These are phyloP conservation scores for Venusia cambrica DNA, from an alignment of 2,888 invertebrate genomes.

Conservation along the genomic window DNA sequence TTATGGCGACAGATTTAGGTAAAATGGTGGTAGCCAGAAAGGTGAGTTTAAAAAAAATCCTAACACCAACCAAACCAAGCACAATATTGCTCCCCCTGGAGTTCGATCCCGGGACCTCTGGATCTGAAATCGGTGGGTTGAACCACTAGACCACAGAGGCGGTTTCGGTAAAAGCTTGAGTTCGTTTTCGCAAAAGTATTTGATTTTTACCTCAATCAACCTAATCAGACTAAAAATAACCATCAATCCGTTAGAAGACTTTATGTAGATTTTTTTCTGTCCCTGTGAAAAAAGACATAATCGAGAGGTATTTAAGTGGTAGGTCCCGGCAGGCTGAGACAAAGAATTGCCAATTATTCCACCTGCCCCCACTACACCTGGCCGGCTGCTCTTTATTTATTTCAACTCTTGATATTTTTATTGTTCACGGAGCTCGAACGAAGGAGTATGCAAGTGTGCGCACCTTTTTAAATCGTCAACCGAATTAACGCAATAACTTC, in stretches of 20 bases:
- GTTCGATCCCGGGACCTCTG: too few relatives aligned
- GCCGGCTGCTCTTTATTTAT: constrained; percentile 77
- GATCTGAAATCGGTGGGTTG: too few relatives aligned
- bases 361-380: constrained; percentile 77
- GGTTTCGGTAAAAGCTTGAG: too few relatives aligned
- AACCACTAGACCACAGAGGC: too few relatives aligned
- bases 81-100: too few relatives aligned
- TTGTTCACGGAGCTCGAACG: constrained; percentile 65
- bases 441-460: constrained; percentile 45
- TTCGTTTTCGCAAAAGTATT: too few relatives aligned
- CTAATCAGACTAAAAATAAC: too few relatives aligned
- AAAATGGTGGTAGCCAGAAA: too few relatives aligned
- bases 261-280: constrained; percentile 24
- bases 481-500: constrained; percentile 36
- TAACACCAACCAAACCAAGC: too few relatives aligned
- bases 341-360: constrained; percentile 80
- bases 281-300: constrained; percentile 54
- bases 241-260: constrained; percentile 4
- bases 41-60: too few relatives aligned
- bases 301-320: constrained; percentile 55
- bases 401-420: constrained; percentile 77
- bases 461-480: constrained; percentile 46
- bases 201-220: too few relatives aligned
- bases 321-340: constrained; percentile 67
- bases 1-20: too few relatives aligned